Base-by-base conservation (phyloP, 2,113 vertebrate species). In the Pterocles gutturalis region DNA sequence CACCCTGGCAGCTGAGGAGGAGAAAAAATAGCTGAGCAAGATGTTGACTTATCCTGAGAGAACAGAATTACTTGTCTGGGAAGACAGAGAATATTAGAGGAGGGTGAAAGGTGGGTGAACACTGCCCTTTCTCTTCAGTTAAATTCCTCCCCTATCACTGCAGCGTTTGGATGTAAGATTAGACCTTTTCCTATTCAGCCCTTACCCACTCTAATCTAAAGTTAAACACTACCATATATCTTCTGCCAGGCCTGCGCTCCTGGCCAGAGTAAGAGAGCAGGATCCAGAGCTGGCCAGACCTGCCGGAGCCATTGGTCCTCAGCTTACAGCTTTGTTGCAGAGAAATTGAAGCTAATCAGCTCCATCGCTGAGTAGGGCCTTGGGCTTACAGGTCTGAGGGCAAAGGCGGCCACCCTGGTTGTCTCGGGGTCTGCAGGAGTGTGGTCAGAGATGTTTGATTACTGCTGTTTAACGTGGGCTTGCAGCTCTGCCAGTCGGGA, bases 21-120 rank as follows among this genome's bases (percentile, higher is more conserved):
- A 29, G 86, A 29, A 95, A 87, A 96, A 96, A 78, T 64, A 94
- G 60, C 85, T 31, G 75, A 88, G 88, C 88, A 86, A 90, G 83
- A 38, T 71, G 79, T 75, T 89, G 90, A 64, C 72, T 94, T 91
- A 75, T 31, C 61, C 79, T 72, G 80, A 78, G 88, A 92, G 90
- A 83, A 57, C 60, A 92, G 83, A 83, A 89, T 85, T 54, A 69
- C 54, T 93, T 97, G 76, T 72, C 54, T 90, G 79, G 66, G 87
- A 95, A 93, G 94, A 83, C 41, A 77, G 58, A 93, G 62, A 3
- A 1, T 72, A 80, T 93, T 88, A 86, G 79, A 41, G 53, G 70
- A 49, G 83, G 66, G 90, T 75, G 49, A 92, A 72, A 88, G 88
- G 94, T 93, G 79, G 49, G 41, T 79, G 87, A 94, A 41, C 57